These are phyloP conservation scores for Pseudomyrmex flavicornis DNA, from an alignment of 1,140 invertebrate species.

Conservation along the genomic window DNA sequence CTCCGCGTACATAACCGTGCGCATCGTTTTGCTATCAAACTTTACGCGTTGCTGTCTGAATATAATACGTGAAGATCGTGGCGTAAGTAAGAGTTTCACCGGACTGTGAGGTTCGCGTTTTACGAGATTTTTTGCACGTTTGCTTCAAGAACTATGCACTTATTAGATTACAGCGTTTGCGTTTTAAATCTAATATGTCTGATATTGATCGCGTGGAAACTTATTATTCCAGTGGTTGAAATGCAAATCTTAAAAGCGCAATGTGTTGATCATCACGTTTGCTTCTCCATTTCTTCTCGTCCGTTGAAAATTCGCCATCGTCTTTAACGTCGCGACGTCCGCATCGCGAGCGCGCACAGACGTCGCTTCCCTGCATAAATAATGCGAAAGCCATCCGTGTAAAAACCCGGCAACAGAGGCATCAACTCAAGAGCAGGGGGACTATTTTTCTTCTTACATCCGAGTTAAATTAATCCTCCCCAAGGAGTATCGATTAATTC, in stretches of 20 bases:
- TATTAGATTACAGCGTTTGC: too few relatives aligned
- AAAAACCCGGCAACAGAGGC: conserved; percentile 34
- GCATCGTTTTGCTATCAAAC: conserved; percentile 13
- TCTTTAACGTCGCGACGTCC: conserved; percentile 24
- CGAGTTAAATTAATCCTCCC: conserved; percentile 54
- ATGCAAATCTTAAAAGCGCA: neutral
- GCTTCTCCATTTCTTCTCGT: neutral
- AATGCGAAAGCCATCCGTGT: conserved; percentile 23
- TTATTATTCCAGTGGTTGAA: neutral
- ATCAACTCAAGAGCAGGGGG: neutral
- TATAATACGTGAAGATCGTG: conserved; percentile 1
- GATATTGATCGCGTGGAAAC: neutral
- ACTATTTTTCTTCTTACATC: conserved; percentile 52
- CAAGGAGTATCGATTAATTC: conserved; percentile 52
- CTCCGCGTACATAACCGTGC: neutral
- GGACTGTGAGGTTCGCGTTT: neutral
- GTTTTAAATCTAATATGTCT: neutral
- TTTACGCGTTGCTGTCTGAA: neutral
- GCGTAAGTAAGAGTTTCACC: too few relatives aligned
- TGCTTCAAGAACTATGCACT: too few relatives aligned
- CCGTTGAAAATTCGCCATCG: conserved; percentile 1
- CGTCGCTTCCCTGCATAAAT: conserved; percentile 48
- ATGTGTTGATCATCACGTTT: neutral
- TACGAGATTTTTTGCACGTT: too few relatives aligned
- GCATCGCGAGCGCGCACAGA: conserved; percentile 5